Evolutionary conservation across 2,797 vertebrate genomes (phyloP).

Genomic region (Siniperca undulata): DNA sequence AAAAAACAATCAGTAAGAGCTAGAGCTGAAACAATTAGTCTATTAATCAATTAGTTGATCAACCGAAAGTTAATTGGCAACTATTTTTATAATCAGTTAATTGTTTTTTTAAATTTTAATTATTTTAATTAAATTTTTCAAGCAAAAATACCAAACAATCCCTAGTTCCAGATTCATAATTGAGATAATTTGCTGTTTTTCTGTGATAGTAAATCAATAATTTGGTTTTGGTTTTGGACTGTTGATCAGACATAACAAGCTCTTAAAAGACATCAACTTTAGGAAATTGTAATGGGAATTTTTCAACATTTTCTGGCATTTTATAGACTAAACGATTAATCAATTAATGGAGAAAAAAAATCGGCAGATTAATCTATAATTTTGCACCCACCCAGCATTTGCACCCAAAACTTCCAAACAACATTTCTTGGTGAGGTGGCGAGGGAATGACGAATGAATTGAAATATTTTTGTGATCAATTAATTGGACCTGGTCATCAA

Average conservation of each 20-base stretch:
- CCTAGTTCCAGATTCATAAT: background rate
- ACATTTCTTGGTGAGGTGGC: background rate
- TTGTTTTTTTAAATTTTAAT: no score
- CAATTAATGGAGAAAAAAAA: background rate
- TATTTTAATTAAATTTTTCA: no score
- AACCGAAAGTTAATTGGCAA: no score
- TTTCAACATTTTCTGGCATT: background rate
- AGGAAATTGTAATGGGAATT: background rate
- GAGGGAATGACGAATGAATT: background rate
- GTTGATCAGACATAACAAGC: background rate
- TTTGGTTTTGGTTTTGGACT: background rate
- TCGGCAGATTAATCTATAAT: background rate
- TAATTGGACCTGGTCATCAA: background rate
- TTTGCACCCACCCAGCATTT: background rate
- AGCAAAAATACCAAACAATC: background rate
- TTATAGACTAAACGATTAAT: background rate
- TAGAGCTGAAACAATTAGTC: background rate
- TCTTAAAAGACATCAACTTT: background rate
- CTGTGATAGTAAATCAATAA: background rate
- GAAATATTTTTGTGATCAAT: background rate
- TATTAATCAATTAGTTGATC: background rate
- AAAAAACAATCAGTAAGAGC: constrained; percentile 54
- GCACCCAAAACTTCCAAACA: background rate
- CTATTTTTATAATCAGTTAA: background rate
- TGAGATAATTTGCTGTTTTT: background rate